phyloP scores from a whole-genome alignment of 2,113 vertebrate genomes.

The Ophiodon elongatus region DNA sequence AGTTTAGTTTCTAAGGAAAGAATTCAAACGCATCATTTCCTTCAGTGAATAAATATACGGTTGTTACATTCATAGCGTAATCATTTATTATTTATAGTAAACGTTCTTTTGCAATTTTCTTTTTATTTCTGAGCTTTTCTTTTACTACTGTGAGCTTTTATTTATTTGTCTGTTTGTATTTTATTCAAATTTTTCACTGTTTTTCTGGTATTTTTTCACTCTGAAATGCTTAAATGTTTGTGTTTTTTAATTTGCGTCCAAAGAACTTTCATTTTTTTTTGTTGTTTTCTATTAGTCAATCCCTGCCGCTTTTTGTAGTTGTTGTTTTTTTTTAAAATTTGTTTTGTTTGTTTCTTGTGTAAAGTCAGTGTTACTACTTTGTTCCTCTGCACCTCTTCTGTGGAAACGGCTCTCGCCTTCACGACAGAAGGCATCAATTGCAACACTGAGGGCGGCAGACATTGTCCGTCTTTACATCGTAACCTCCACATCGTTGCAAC shows the following conservation, averaged over 20 bases:
- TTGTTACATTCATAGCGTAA: conserved; percentile 27
- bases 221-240: background rate
- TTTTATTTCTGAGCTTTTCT: conserved; percentile 57
- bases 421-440: background rate
- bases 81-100: conserved; percentile 50
- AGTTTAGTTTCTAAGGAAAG: conserved; percentile 31
- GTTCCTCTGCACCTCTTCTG: conserved; percentile 6
- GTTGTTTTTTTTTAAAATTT: rapidly evolving
- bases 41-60: conserved; percentile 11
- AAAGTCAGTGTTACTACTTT: conserved; percentile 34
- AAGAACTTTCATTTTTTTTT: conserved; percentile 50
- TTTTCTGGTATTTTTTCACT: conserved; percentile 37
- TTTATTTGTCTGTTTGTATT: conserved; percentile 59
- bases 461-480: conserved; percentile 32
- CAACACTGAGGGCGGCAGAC: conserved; percentile 54
- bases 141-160: conserved; percentile 60
- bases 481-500: conserved; percentile 33
- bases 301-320: conserved; percentile 22
- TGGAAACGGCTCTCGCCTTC: conserved; percentile 19
- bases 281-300: conserved; percentile 24
- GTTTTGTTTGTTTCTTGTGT: conserved; percentile 26
- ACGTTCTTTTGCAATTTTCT: conserved; percentile 20
- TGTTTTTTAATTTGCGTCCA: conserved; percentile 47
- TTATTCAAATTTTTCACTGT: conserved; percentile 29
- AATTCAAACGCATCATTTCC: background rate